These are phyloP conservation scores for Drepana arcuata DNA, from an alignment of 1,140 invertebrate species.

Conservation along the genomic window DNA sequence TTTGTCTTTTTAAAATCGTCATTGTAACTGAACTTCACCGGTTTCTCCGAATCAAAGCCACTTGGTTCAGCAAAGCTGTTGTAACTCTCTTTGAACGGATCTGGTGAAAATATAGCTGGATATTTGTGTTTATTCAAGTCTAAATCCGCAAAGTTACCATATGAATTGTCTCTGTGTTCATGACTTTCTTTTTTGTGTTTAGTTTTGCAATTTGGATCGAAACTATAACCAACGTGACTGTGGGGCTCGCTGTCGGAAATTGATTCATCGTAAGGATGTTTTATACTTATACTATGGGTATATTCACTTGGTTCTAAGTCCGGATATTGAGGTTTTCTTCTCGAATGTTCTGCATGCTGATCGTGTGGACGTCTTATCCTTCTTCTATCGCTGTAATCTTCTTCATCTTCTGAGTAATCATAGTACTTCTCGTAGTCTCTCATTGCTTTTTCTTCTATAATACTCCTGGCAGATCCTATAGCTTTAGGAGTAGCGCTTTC, in stretches of 20 bases:
- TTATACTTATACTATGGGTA: conserved; percentile 49
- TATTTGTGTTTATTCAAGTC: conserved; percentile 45
- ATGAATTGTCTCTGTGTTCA: conserved; percentile 23
- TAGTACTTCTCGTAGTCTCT: conserved; percentile 48
- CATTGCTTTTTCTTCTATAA: conserved; percentile 43
- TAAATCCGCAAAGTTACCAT: conserved; percentile 27
- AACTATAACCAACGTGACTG: conserved; percentile 41
- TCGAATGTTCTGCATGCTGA: conserved; percentile 11
- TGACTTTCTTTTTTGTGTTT: conserved; percentile 43
- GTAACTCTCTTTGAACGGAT: conserved; percentile 31
- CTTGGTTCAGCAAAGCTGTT: conserved; percentile 42
- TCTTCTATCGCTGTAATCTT: conserved; percentile 27
- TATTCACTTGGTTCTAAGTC: conserved; percentile 52
- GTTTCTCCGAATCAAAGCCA: conserved; percentile 38
- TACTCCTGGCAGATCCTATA: conserved; percentile 10
- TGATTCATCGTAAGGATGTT: conserved; percentile 44
- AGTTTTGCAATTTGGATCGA: conserved; percentile 50
- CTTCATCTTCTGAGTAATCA: conserved; percentile 43
- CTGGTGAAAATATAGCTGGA: conserved; percentile 23
- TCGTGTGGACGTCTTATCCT: conserved; percentile 13
- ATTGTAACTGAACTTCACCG: conserved; percentile 23
- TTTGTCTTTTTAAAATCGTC: conserved; percentile 26
- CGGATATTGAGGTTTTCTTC: conserved; percentile 36
- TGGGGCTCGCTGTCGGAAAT: conserved; percentile 29
- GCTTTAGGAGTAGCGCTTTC: conserved; percentile 15